These are phyloP conservation scores for Harpalus rubripes DNA, from an alignment of 2,888 invertebrate species.

Conservation along the genomic window DNA sequence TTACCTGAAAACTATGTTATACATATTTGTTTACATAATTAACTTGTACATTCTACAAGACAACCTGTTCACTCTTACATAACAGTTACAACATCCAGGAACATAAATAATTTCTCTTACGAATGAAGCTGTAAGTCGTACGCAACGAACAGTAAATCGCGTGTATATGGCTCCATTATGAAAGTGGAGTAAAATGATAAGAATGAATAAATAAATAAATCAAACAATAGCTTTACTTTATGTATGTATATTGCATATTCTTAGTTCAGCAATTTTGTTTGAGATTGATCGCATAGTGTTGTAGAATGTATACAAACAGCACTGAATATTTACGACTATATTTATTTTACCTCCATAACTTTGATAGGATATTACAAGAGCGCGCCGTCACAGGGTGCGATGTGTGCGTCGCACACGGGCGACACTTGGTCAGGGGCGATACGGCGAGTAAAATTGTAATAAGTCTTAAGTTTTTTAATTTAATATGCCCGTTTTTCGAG, in stretches of 20 bases:
- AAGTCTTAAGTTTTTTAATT: too few relatives aligned
- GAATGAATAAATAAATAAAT: not conserved
- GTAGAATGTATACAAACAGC: too few relatives aligned
- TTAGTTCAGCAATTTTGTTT: not conserved
- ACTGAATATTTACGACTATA: too few relatives aligned
- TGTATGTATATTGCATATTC: not conserved
- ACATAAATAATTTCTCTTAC: slow-evolving; percentile 38
- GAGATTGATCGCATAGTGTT: too few relatives aligned
- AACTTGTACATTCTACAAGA: slow-evolving; percentile 10
- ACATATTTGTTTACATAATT: slow-evolving; percentile 28
- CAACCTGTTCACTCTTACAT: slow-evolving; percentile 27
- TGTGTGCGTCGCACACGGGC: too few relatives aligned
- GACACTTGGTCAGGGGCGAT: too few relatives aligned
- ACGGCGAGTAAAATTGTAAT: too few relatives aligned
- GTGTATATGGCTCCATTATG: slow-evolving; percentile 19
- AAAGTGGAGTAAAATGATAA: slow-evolving; percentile 6
- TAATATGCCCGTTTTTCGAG: too few relatives aligned
- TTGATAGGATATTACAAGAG: too few relatives aligned
- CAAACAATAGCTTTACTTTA: not conserved
- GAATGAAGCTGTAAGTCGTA: slow-evolving; percentile 25
- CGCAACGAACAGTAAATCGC: slow-evolving; percentile 26
- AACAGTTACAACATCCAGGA: slow-evolving; percentile 19
- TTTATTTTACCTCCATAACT: too few relatives aligned
- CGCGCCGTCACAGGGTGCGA: too few relatives aligned
- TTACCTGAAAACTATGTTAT: not conserved